A percentile compares a stretch with the other conserved stretches of the same genome.
These are phyloP conservation scores for Alethe castanea DNA, from an alignment of 2,113 vertebrate genomes.

Conservation along the genomic window DNA sequence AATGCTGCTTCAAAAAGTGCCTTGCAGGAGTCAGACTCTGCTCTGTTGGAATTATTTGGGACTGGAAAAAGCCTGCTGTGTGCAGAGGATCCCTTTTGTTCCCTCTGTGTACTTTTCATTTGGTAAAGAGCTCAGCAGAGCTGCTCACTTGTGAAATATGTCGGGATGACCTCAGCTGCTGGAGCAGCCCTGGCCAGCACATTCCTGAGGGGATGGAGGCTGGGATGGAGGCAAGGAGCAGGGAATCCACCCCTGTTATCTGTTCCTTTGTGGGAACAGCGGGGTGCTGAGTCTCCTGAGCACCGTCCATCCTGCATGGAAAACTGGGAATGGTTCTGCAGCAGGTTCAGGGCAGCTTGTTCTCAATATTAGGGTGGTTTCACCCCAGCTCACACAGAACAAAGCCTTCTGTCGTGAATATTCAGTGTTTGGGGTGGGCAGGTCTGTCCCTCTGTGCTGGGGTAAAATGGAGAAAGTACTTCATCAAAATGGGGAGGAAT, in stretches of 20 bases:
- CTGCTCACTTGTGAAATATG: background rate
- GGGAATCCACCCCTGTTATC: too few relatives aligned
- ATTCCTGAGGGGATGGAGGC: background rate
- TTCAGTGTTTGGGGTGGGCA: background rate
- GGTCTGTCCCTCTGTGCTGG: background rate
- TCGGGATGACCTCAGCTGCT: background rate
- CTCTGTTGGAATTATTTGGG: fast-evolving
- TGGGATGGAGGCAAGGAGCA: too few relatives aligned
- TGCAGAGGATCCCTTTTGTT: background rate
- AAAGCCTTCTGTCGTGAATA: fast-evolving
- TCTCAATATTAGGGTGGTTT: fast-evolving
- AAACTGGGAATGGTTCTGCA: background rate
- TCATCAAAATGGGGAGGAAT: too few relatives aligned
- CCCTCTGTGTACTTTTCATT: background rate
- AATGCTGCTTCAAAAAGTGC: background rate
- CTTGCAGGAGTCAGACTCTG: background rate
- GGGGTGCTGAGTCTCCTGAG: background rate
- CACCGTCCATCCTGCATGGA: fast-evolving
- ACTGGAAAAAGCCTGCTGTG: background rate
- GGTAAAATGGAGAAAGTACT: background rate
- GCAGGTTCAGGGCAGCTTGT: background rate
- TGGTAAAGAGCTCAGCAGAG: background rate
- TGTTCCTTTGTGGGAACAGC: too few relatives aligned
- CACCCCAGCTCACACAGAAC: fast-evolving
- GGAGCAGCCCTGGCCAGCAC: background rate